phyloP scores from a whole-genome alignment of 2,888 invertebrate species.

The Acleris literana region DNA sequence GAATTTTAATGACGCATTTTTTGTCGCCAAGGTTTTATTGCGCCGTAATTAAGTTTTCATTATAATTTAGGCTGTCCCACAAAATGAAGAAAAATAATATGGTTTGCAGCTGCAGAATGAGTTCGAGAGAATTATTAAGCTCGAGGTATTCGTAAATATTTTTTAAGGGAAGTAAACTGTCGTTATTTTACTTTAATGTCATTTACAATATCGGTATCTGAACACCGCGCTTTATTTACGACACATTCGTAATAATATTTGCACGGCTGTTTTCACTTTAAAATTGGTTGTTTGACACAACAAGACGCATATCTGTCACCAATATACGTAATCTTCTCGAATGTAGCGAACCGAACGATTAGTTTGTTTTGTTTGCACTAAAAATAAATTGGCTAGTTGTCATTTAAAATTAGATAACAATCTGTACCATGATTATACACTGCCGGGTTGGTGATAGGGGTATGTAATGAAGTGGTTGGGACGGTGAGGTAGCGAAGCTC shows the following conservation, averaged over 20 bases:
- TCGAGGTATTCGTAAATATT: neutral
- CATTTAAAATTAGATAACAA: constrained; percentile 53
- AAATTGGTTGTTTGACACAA: constrained; percentile 36
- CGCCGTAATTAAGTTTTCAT: constrained; percentile 14
- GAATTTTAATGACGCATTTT: constrained; percentile 16
- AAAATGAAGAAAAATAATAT: constrained; percentile 6
- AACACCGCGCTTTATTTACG: neutral
- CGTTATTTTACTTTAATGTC: neutral
- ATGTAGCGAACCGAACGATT: constrained; percentile 54
- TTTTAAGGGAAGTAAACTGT: neutral
- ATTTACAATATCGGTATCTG: neutral
- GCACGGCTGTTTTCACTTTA: constrained; percentile 13
- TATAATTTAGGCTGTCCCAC: neutral
- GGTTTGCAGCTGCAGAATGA: neutral
- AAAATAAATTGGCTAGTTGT: constrained; percentile 50
- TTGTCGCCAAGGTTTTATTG: neutral
- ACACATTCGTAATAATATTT: neutral
- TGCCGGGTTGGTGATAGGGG: constrained; percentile 41
- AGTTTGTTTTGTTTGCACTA: constrained; percentile 62
- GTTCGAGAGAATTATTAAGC: too few species aligned
- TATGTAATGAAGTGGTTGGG: constrained; percentile 35
- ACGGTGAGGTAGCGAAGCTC: constrained; percentile 43
- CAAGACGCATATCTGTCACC: constrained; percentile 52
- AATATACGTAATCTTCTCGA: constrained; percentile 60
- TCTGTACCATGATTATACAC: constrained; percentile 37